Evolutionary conservation across 2,113 vertebrate species (phyloP).

Genomic region (Tupaia tana): DNA sequence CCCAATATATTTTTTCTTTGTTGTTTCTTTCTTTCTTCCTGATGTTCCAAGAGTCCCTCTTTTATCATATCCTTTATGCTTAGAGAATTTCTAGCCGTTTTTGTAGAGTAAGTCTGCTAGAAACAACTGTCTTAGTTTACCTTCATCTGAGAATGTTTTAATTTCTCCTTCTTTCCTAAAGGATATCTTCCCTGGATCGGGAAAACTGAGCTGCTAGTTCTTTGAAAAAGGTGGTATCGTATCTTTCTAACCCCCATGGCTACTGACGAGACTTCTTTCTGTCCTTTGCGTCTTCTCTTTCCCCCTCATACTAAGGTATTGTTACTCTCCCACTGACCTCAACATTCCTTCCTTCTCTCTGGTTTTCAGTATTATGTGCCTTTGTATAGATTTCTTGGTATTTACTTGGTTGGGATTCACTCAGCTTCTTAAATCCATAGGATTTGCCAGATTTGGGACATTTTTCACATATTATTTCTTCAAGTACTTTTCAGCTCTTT

Average conservation of each 20-base stretch:
- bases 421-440: not conserved
- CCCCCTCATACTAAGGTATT: not conserved
- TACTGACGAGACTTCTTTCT: too few species aligned
- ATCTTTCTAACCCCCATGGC: not conserved
- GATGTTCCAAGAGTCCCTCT: not conserved
- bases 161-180: not conserved
- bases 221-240: not conserved
- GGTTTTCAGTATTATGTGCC: not conserved
- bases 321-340: not conserved
- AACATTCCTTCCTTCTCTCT: not conserved
- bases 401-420: not conserved
- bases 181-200: not conserved
- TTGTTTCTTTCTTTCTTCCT: not conserved
- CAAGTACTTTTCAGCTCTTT: not conserved
- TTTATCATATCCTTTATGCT: not conserved
- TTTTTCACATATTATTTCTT: not conserved
- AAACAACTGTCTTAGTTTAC: not conserved
- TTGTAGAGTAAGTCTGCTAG: not conserved
- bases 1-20: not conserved
- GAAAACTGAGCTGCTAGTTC: not conserved
- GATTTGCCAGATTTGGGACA: not conserved
- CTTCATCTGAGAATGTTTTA: not conserved
- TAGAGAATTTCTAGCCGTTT: not conserved
- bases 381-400: not conserved
- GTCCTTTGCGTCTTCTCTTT: too few species aligned